Base-by-base conservation (phyloP, 2,113 vertebrate genomes). In the Pavo muticus region DNA sequence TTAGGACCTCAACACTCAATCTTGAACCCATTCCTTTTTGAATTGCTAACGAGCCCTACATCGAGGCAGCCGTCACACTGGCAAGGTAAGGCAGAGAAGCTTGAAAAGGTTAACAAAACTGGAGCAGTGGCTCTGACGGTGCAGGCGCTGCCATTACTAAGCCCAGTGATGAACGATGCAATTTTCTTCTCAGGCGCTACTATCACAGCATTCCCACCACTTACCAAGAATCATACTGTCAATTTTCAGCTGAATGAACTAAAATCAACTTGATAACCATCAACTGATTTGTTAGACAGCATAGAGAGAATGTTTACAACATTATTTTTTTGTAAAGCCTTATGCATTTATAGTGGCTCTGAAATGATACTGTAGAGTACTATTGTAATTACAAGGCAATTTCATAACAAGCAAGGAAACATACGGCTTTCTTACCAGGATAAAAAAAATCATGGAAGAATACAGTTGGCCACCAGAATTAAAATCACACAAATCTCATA, bases 401-500 rank as follows among this genome's bases (percentile, higher is more conserved):
- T 95, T 91, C 92, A 94, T 73, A 63, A 70, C 21, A 91, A 86
- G 83, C 83, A 79, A 56, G 39, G 71, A 35, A 79, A 86, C 84
- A 79, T 91, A 89, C 77, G 90, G 82, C 54, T 79, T 69, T 64
- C 45, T 92, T 94, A 54, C 47, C 87, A 24, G 52, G 39, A n/a
- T 16, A 42, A 56, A 89, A 91, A 50, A 91, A 76, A 47, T 20
- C 68, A 91, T 70, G 91, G 74, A 71, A 18, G 61, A 93, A 91
- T 87, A 91, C 90, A 40, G 40, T 42, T 80, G 68, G 57, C 63
- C 60, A 48, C 24, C 50, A 85, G 82, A 93, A 87, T 81, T 87
- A 63, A 68, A 78, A 89, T 91, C 83, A 94, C 77, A 89, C 71
- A 96, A 94, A 96, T 60, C 64, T 92, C 87, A 96, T 93, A 52